Evolutionary conservation across 92 coral and sea anemone genomes (phyloP), one percentile per base, ranked within the genome.

Genomic region (Epizoanthus rinbou): DNA sequence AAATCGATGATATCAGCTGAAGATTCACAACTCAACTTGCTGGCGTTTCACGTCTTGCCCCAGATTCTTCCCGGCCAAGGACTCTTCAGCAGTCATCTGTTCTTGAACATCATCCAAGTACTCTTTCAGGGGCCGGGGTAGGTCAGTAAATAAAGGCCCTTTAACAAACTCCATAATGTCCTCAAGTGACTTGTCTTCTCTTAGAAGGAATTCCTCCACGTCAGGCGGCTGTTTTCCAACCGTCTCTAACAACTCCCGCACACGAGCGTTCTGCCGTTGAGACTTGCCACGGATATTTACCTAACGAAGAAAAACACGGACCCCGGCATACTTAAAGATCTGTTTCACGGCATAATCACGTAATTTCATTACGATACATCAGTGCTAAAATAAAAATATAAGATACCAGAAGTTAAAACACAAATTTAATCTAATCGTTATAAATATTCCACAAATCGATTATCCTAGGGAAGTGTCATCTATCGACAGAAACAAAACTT

Each of bases 231-330:
- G 97, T 24, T 47, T 7, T 11, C 65, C 80, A 31, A 89, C 69
- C 4, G 73, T 62, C 24, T 83, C 60, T 47, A 95, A 71, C 64
- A 95, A 70, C 41, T 74, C 84, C 39, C 33, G 17, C 8, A 95
- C 75, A 39, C 75, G 47, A 0, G 62, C 59, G 80, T 95, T 91
- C 65, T 17, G 59, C 25, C 54, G 72, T 54, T 83, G 85, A 7
- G 93, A 89, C 75, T 87, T 81, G n/a, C 98, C 98, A 31, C 92
- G 86, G 68, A 91, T 82, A 83, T 95, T 95, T 11, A 95, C 94
- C 98, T 95, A 86, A 19, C 75, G 86, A 64, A 57, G 8, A 31
- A 53, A 65, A 47, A 68, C 60, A 56, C 16, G 28, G 33, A 15
- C 3, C 22, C 31, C 31, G 31, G 31, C 15, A 6, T 43, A 43